Base-by-base conservation (phyloP, 2,797 vertebrate genomes). In the Diceros bicornis region DNA sequence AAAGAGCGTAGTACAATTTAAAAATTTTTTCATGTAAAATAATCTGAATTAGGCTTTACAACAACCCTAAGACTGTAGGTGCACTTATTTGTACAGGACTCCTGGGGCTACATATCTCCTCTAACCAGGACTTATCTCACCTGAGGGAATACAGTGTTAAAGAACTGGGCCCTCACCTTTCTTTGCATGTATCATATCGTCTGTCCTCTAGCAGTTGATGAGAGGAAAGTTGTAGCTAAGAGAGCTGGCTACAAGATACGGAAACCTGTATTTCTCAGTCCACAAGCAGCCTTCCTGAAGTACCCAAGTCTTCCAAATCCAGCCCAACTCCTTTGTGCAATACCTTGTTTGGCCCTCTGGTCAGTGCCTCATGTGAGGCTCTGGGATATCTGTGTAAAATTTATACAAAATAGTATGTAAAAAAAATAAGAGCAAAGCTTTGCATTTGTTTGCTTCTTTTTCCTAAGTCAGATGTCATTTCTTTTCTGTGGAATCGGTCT, bases 281-380 rank as follows among this genome's bases (percentile, higher is more conserved):
- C 41, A 41, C 72, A 32, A 7, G 20, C 37, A 18, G 11, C 3
- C 4, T n/a, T 69, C n/a, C 20, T 32, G n/a, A 32, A 5, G 32
- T 0, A 2, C 12, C 4, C 16, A 37, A 7, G 6, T 9, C 37
- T 18, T 29, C n/a, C 12, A 32, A 8, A n/a, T 10, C 3, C 12
- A 17, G 18, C 44, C 44, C 83, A 7, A 1, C 7, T 20, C 1
- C 6, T 72, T 25, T 14, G 23, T 2, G 14, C 8, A 11, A 13
- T 29, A 44, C 0, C 21, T 50, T 29, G 34, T 17, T 72, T 81
- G 32, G 14, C 41, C 11, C 17, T 74, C 23, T 55, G 8, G 25
- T 34, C 6, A 29, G 16, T 4, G 9, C n/a, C 52, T 17, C 29
- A 37, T 2, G 17, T 14, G n/a, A 23, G 69, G n/a, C 21, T 78